phyloP scores from a whole-genome alignment of 2,797 vertebrate species.

The Neosilurus mollespiculum region DNA sequence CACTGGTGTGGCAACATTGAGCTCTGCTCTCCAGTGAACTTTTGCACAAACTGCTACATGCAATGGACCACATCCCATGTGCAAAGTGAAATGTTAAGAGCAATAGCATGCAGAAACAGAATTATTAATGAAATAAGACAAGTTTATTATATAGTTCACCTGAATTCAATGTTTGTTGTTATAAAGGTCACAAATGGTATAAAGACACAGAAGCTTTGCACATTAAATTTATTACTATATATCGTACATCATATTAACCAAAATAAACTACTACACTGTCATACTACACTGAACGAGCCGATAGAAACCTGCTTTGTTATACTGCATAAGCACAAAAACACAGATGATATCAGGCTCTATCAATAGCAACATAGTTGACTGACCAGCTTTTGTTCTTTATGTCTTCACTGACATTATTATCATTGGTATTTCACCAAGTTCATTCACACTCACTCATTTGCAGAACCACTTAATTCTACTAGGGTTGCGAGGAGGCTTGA shows the following conservation, averaged over 20 bases:
- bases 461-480: no score
- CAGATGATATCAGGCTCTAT: background rate
- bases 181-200: slow-evolving; percentile 42
- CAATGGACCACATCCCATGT: background rate
- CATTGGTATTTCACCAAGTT: background rate
- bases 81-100: background rate
- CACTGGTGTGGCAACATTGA: slow-evolving; percentile 58
- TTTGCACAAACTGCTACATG: slow-evolving; percentile 44
- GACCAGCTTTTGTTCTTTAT: background rate
- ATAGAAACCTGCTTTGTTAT: background rate
- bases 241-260: background rate
- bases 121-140: background rate
- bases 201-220: background rate
- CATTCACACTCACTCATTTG: no score
- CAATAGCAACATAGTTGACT: background rate
- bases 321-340: background rate
- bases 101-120: background rate
- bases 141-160: background rate
- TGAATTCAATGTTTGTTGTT: background rate
- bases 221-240: background rate
- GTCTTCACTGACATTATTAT: background rate
- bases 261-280: background rate
- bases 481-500: no score
- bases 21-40: slow-evolving; percentile 37
- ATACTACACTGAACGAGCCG: background rate